A percentile compares a stretch with the other conserved stretches of the same genome.
Conservation (phyloP, 37 sponge, comb jelly and placozoan species). For the Tethya wilhelma region DNA sequence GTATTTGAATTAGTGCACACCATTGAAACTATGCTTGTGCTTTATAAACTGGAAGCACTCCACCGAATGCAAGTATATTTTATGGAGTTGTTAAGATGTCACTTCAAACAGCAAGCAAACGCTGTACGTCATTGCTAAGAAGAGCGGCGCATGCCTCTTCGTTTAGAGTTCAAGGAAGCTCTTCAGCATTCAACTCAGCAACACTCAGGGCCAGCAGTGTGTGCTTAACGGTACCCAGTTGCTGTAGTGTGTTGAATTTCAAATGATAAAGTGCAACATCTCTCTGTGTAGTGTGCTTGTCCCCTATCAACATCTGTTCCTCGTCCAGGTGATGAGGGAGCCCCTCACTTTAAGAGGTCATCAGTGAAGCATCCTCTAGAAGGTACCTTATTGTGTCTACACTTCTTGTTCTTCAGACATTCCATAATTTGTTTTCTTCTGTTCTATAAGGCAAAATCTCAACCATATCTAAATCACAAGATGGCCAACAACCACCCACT, state of each 20-base stretch:
- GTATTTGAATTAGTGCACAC: neutral
- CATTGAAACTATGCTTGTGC: neutral
- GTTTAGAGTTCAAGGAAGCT: too few species aligned
- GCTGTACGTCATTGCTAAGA: too few species aligned
- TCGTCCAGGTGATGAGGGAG: slow-evolving; percentile 21
- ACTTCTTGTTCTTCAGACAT: neutral
- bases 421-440: neutral
- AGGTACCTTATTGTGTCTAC: slow-evolving; percentile 17
- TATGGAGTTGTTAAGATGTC: too few species aligned
- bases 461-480: neutral
- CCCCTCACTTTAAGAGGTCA: slow-evolving; percentile 67
- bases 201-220: too few species aligned
- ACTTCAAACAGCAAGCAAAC: too few species aligned
- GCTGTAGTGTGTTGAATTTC: too few species aligned
- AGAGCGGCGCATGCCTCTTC: too few species aligned
- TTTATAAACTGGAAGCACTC: neutral
- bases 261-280: too few species aligned
- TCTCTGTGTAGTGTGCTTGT: too few species aligned
- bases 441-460: slow-evolving; percentile 3
- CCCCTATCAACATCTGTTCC: neutral
- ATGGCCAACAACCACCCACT: neutral
- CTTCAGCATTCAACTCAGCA: too few species aligned
- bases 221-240: too few species aligned
- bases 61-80: too few species aligned
- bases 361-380: slow-evolving; percentile 58